A percentile compares a stretch with the other conserved stretches of the same genome.
These are phyloP conservation scores for Phataginus tricuspis DNA, from an alignment of 2,797 vertebrate genomes.

Conservation along the genomic window DNA sequence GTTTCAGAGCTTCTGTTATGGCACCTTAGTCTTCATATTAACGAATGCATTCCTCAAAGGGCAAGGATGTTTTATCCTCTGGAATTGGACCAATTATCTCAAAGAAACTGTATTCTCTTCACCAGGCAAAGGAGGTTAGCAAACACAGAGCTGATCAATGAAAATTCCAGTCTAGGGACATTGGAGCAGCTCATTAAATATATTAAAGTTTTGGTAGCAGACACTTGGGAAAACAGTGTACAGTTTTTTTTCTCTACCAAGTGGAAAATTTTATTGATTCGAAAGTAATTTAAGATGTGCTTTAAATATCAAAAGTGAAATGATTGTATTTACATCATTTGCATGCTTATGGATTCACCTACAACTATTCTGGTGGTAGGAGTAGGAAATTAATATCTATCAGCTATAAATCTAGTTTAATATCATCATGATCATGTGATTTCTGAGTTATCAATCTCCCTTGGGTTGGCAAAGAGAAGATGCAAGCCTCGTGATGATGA, in stretches of 20 bases:
- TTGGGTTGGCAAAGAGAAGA: neutral
- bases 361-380: neutral
- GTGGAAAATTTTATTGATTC: neutral
- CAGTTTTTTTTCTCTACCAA: neutral
- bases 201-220: neutral
- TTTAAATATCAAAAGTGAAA: neutral
- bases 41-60: neutral
- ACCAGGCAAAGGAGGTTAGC: neutral
- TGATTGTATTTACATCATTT: neutral
- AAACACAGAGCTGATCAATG: neutral
- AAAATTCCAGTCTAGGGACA: neutral
- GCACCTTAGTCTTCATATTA: neutral
- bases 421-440: neutral
- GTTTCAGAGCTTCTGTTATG: neutral
- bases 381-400: neutral
- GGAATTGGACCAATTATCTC: neutral
- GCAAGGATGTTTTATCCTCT: neutral
- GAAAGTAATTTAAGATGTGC: neutral
- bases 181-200: neutral
- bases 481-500: neutral
- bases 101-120: conserved; percentile 20
- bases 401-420: neutral
- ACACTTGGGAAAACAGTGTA: neutral
- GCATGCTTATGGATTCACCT: neutral
- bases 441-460: neutral